Evolutionary conservation across 2,797 vertebrate genomes (phyloP).

Genomic region (Catamblyrhynchus diadema): DNA sequence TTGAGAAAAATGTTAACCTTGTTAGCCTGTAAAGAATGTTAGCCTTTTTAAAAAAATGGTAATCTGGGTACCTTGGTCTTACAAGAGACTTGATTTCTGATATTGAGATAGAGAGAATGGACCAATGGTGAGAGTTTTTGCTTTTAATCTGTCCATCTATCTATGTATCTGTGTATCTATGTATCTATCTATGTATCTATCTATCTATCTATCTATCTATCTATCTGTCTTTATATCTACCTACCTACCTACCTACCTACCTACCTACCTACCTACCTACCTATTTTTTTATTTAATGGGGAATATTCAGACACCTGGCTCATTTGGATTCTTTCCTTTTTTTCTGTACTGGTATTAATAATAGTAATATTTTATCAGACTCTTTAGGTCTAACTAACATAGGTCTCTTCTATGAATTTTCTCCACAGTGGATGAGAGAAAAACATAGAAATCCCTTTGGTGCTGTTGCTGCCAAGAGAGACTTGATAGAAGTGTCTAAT

Average conservation of each 20-base stretch:
- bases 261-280: too few species aligned
- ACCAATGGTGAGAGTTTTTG: not conserved
- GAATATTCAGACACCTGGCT: not conserved
- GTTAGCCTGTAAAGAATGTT: not conserved
- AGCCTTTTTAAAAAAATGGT: not conserved
- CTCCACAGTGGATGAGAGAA: not conserved
- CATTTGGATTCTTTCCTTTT: not conserved
- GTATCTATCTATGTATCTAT: too few species aligned
- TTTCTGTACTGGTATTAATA: not conserved
- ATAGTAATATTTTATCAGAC: not conserved
- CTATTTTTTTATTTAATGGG: not conserved
- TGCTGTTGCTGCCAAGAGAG: not conserved
- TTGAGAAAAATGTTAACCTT: not conserved
- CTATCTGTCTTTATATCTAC: too few species aligned
- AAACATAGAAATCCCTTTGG: not conserved
- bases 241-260: too few species aligned
- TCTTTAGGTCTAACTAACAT: not conserved
- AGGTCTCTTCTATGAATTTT: not conserved
- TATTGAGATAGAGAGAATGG: not conserved
- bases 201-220: too few species aligned
- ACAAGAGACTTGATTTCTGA: not conserved
- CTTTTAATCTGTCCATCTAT: not conserved
- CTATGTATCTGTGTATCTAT: not conserved
- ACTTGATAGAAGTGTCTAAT: not conserved
- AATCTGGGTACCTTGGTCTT: not conserved